Conservation (phyloP, 2,888 invertebrate genomes). For the Dyspetes luteomarginatus region DNA sequence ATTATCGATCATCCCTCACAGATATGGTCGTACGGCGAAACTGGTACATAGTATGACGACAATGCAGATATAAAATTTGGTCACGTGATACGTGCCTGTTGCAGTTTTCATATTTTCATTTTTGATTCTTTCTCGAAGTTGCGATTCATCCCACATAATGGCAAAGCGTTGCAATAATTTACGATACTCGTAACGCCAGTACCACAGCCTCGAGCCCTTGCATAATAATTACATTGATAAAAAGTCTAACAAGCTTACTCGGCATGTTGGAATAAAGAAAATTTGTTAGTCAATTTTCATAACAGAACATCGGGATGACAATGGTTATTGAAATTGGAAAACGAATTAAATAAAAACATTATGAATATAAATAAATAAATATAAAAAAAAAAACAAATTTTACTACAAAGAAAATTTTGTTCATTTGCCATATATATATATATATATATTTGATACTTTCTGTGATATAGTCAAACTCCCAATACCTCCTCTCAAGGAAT, state of each 20-base stretch:
- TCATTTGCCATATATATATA: too few species aligned
- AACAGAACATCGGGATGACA: background rate
- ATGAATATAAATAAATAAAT: background rate
- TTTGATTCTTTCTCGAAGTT: conserved; percentile 1
- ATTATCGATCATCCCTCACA: conserved; percentile 18
- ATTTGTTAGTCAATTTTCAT: background rate
- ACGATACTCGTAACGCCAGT: conserved; percentile 24
- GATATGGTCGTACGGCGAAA: conserved; percentile 38
- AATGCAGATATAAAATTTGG: conserved; percentile 33
- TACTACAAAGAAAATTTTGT: background rate
- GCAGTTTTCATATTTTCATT: conserved; percentile 31
- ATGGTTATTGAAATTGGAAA: background rate
- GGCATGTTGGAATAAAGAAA: background rate
- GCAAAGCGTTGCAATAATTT: conserved; percentile 21
- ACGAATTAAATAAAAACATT: background rate
- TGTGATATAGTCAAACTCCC: too few species aligned
- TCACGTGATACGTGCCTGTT: background rate
- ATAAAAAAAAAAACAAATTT: background rate
- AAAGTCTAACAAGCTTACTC: background rate
- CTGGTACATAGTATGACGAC: conserved; percentile 22
- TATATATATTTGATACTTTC: too few species aligned
- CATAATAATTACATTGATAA: background rate
- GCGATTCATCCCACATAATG: conserved; percentile 46
- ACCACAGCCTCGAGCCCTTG: conserved; percentile 39
- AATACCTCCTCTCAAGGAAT: too few species aligned